Percentiles rank a stretch among this genome's conserved stretches.
Evolutionary conservation across 2,113 vertebrate genomes (phyloP).

Genomic region (Crotalus viridis): DNA sequence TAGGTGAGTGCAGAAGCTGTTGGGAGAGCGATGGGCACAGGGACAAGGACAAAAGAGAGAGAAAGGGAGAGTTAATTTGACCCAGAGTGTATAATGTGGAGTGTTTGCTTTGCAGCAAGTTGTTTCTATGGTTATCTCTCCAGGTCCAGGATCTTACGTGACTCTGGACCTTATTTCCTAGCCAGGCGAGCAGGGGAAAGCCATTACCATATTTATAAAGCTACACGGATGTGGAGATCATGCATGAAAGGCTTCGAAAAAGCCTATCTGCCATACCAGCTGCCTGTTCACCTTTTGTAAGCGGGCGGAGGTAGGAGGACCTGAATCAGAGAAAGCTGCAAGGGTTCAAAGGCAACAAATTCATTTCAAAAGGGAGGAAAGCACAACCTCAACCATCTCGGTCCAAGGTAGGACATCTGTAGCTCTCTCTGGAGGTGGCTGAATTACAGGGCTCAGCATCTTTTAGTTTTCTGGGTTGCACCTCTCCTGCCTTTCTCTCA

Average conservation of each 20-base stretch:
- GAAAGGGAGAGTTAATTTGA: conserved; percentile 60
- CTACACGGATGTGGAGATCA: conserved; percentile 66
- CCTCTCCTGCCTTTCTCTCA: no score
- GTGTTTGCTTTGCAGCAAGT: conserved; percentile 45
- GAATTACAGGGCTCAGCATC: neutral
- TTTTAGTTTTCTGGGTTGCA: neutral
- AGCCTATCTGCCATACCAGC: conserved; percentile 73
- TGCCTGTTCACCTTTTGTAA: conserved; percentile 56
- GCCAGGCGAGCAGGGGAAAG: conserved; percentile 63
- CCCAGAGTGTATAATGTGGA: conserved; percentile 54
- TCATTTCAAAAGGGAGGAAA: neutral
- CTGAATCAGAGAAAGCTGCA: neutral
- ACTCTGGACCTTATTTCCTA: conserved; percentile 67
- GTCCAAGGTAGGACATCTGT: neutral
- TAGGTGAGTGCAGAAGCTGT: conserved; percentile 66
- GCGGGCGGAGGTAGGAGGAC: conserved; percentile 1
- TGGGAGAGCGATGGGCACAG: conserved; percentile 24
- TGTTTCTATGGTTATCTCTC: conserved; percentile 66
- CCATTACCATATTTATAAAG: conserved; percentile 79
- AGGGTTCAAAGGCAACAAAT: neutral
- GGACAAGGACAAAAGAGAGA: neutral
- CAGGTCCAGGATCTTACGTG: conserved; percentile 49
- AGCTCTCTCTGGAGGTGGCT: no score
- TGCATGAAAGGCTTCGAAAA: conserved; percentile 69
- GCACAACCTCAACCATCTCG: neutral